Percentiles rank a stretch among this genome's conserved stretches.
Conservation (phyloP, 2,797 vertebrate genomes). For the Sylvilagus floridanus region DNA sequence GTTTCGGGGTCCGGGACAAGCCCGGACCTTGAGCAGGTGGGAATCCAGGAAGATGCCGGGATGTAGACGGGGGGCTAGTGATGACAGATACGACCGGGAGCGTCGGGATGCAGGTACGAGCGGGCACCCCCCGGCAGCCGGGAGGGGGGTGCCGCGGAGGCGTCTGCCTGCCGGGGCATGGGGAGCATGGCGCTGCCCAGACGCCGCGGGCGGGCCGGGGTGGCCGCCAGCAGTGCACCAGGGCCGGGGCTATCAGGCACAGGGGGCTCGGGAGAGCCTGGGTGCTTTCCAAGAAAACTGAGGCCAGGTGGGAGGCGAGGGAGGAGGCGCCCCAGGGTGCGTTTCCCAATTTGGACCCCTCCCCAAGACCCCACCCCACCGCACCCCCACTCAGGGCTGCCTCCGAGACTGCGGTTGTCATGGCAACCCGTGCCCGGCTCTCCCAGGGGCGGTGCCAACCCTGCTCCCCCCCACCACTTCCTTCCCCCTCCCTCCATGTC, state of each 20-base stretch:
- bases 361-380: constrained; percentile 69
- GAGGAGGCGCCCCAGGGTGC: constrained; percentile 25
- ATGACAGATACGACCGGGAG: not conserved
- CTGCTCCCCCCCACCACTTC: constrained; percentile 79
- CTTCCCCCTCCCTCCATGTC: constrained; percentile 79
- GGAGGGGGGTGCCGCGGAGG: constrained; percentile 7
- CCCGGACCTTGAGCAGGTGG: constrained; percentile 70
- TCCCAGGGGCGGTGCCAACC: constrained; percentile 84
- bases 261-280: constrained; percentile 39
- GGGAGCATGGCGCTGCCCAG: constrained; percentile 9
- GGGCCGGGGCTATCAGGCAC: constrained; percentile 2
- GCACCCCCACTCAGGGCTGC: constrained; percentile 69
- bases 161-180: not conserved
- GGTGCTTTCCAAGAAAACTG: constrained; percentile 63
- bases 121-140: not conserved
- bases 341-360: constrained; percentile 74
- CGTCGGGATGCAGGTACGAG: not conserved
- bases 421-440: constrained; percentile 82
- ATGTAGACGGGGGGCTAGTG: not conserved
- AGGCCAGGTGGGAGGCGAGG: not conserved
- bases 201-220: constrained; percentile 8
- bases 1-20: constrained; percentile 33
- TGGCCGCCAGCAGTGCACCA: not conserved
- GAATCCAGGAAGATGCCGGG: constrained; percentile 12
- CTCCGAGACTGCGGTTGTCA: constrained; percentile 79